Conservation (phyloP, 2,797 vertebrate species). For the Sciurus carolinensis region DNA sequence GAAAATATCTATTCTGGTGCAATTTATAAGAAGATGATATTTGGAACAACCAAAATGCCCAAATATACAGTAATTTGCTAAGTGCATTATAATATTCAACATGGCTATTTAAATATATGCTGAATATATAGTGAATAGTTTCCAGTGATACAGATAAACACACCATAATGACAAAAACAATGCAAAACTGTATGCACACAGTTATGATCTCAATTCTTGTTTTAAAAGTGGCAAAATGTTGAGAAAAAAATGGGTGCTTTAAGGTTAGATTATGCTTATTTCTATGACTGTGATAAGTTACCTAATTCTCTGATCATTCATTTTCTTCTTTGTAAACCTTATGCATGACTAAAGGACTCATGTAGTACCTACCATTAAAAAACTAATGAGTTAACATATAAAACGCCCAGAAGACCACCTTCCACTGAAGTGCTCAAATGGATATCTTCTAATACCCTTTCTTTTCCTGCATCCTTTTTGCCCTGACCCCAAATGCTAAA, state of each 20-base stretch:
- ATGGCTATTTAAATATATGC: neutral
- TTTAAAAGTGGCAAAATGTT: neutral
- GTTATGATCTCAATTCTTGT: neutral
- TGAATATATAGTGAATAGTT: slow-evolving; percentile 37
- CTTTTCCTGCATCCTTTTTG: neutral
- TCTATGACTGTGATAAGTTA: neutral
- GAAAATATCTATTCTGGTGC: neutral
- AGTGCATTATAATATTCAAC: neutral
- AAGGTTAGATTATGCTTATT: neutral
- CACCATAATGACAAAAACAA: neutral
- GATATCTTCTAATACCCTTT: neutral
- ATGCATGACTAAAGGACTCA: neutral
- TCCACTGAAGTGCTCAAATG: neutral
- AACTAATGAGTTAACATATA: neutral
- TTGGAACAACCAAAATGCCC: neutral
- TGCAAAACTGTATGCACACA: neutral
- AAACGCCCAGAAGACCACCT: neutral
- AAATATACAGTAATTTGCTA: neutral
- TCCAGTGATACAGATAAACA: neutral
- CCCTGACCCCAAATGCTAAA: neutral
- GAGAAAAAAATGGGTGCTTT: slow-evolving; percentile 14
- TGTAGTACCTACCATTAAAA: neutral
- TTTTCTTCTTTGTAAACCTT: neutral
- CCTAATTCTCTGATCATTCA: neutral
- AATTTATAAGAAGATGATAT: neutral